Conservation (phyloP, 2,797 vertebrate genomes). For the Gallinago solitaria region DNA sequence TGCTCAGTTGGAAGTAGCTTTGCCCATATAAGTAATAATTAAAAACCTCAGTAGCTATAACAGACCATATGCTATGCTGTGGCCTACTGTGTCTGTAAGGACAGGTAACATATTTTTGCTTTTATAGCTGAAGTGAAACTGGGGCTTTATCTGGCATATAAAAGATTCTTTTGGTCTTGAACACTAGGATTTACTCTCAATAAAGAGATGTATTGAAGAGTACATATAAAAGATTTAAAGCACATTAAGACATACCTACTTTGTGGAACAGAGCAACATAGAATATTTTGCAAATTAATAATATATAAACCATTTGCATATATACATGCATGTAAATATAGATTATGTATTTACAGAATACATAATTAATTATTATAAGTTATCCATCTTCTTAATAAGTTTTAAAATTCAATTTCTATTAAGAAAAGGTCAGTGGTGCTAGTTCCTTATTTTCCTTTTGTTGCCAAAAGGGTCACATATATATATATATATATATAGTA, state of each 20-base stretch:
- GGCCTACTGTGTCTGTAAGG: background rate
- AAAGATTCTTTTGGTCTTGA: background rate
- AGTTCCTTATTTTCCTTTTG: background rate
- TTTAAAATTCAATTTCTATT: background rate
- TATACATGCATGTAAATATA: background rate
- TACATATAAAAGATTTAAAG: background rate
- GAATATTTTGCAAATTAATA: background rate
- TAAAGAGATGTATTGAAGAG: background rate
- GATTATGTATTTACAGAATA: background rate
- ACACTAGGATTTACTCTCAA: background rate
- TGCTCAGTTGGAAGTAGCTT: background rate
- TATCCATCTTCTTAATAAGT: background rate
- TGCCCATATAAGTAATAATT: background rate
- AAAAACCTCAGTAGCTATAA: background rate
- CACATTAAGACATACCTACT: background rate
- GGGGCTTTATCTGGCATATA: background rate
- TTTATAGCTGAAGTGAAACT: background rate
- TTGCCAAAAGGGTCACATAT: background rate
- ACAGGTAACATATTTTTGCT: background rate
- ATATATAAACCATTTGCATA: background rate
- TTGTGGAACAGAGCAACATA: background rate
- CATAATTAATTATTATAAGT: background rate
- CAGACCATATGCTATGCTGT: background rate
- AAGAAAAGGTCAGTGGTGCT: background rate
- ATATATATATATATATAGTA: too few species aligned